These are phyloP conservation scores for Sycophila sp. DNA, from an alignment of 1,140 invertebrate genomes.

Conservation along the genomic window DNA sequence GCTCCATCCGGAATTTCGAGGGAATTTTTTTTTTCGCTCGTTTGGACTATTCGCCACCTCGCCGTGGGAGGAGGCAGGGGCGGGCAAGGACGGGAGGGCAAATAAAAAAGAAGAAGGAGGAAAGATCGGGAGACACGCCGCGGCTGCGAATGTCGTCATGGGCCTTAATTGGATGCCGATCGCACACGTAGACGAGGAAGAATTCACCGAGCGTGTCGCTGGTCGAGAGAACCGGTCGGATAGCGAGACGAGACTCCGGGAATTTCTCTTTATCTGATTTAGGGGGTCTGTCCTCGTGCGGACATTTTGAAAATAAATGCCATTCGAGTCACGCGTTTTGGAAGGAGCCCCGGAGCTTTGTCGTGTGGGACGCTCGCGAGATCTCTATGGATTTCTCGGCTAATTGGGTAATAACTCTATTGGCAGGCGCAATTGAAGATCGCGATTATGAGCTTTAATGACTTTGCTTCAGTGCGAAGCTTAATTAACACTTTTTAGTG, in stretches of 20 bases:
- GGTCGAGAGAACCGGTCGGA: slow-evolving; percentile 42
- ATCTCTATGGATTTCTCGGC: too few species aligned
- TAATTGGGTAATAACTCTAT: slow-evolving; percentile 28
- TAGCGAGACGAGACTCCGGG: slow-evolving; percentile 17
- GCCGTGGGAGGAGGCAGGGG: not conserved
- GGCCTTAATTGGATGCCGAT: slow-evolving; percentile 47
- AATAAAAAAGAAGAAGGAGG: not conserved
- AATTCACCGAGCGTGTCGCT: slow-evolving; percentile 34
- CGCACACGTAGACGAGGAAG: slow-evolving; percentile 39
- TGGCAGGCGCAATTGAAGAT: slow-evolving; percentile 1
- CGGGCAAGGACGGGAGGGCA: not conserved
- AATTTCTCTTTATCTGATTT: slow-evolving; percentile 43
- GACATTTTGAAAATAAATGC: slow-evolving; percentile 38
- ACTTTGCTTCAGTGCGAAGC: too few species aligned
- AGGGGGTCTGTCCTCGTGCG: slow-evolving; percentile 2
- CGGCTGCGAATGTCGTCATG: slow-evolving; percentile 30
- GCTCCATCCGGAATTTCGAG: not conserved
- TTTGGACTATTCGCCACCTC: not conserved
- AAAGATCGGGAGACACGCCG: too few species aligned
- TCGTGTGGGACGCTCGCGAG: too few species aligned
- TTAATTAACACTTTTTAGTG: too few species aligned
- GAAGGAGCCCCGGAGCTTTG: not conserved
- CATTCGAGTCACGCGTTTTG: slow-evolving; percentile 25
- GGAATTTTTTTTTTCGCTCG: slow-evolving; percentile 9
- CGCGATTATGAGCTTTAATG: too few species aligned